Percentiles rank a stretch among this genome's conserved stretches.
These are phyloP conservation scores for Xiphophorus birchmanni DNA, from an alignment of 2,797 vertebrate genomes.

Conservation along the genomic window DNA sequence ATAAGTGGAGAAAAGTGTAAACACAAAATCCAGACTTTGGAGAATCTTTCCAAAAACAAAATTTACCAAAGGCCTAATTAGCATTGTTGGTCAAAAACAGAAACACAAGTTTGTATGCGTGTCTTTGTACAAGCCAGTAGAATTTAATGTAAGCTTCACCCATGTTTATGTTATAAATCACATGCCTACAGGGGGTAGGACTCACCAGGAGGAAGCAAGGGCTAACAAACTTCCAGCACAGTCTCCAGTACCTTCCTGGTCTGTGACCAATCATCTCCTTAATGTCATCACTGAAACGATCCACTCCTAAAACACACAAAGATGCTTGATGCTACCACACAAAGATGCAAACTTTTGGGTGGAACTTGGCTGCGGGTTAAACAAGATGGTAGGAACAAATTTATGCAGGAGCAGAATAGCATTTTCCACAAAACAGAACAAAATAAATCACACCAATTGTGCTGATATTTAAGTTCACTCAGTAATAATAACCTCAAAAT, in stretches of 20 bases:
- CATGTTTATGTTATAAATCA: neutral
- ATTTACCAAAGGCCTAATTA: neutral
- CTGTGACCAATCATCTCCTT: constrained; percentile 90
- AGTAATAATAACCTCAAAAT: neutral
- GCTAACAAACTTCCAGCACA: constrained; percentile 94
- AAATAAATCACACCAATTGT: neutral
- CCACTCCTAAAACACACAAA: constrained; percentile 82
- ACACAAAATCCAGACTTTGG: neutral
- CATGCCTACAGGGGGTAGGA: neutral
- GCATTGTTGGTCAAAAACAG: neutral
- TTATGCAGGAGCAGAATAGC: neutral
- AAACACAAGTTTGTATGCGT: neutral
- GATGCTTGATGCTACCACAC: neutral
- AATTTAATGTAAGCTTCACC: neutral
- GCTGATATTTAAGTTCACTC: neutral
- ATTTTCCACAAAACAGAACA: neutral
- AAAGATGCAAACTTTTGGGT: neutral
- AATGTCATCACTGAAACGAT: constrained; percentile 91
- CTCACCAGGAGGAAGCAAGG: constrained; percentile 92
- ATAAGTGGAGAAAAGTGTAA: constrained; percentile 12
- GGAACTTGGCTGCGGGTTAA: neutral
- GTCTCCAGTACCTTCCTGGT: constrained; percentile 89
- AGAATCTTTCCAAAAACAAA: neutral
- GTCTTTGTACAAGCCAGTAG: neutral
- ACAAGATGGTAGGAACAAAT: neutral